A percentile compares a stretch with the other conserved stretches of the same genome.
phyloP scores from a whole-genome alignment of 2,888 invertebrate genomes.

The Pterostichus madidus region DNA sequence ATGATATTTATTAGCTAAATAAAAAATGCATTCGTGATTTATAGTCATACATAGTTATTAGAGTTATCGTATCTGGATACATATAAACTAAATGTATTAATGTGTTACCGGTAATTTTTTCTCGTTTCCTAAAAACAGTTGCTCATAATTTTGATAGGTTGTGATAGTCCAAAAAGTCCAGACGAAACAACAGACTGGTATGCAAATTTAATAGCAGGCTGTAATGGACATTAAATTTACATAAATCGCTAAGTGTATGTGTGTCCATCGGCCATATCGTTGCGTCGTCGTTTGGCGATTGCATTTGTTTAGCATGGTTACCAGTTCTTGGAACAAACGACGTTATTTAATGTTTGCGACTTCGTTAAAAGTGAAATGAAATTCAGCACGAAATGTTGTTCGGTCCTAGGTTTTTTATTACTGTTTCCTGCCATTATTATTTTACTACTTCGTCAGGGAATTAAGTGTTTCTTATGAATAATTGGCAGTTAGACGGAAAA shows the following conservation, averaged over 20 bases:
- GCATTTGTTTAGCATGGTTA: conserved; percentile 34
- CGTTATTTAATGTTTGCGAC: conserved; percentile 28
- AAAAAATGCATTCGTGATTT: no score
- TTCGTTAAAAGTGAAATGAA: conserved; percentile 56
- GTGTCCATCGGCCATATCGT: conserved; percentile 19
- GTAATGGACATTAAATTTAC: conserved; percentile 53
- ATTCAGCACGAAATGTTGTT: conserved; percentile 29
- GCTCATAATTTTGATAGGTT: not conserved
- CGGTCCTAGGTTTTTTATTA: conserved; percentile 37
- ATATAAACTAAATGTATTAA: not conserved
- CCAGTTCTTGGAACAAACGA: conserved; percentile 32
- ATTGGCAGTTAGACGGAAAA: conserved; percentile 1
- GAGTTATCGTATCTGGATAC: not conserved
- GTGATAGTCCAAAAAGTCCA: conserved; percentile 3
- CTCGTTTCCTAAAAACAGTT: not conserved
- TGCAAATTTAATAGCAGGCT: conserved; percentile 57
- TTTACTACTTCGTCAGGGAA: conserved; percentile 18
- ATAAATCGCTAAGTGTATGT: conserved; percentile 44
- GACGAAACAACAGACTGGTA: conserved; percentile 34
- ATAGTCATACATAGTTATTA: no score
- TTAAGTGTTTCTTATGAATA: conserved; percentile 34
- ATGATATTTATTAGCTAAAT: no score
- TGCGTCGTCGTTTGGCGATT: conserved; percentile 21
- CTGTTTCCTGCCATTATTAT: conserved; percentile 40
- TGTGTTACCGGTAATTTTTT: not conserved